Conservation (phyloP, 2,113 vertebrate species). For the Thalassarche chlororhynchos region DNA sequence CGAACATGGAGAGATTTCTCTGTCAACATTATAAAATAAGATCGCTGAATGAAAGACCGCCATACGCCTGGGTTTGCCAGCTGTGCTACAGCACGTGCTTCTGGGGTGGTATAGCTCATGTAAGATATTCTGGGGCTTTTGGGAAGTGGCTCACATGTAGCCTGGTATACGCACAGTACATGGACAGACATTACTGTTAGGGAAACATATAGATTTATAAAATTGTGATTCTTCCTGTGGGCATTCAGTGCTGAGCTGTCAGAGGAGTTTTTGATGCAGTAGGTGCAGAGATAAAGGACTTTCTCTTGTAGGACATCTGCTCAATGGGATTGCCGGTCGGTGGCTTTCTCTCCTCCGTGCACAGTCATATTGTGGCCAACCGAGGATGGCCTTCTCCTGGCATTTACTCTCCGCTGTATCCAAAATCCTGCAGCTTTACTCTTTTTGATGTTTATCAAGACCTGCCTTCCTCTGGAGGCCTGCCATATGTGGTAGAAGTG, state of each 20-base stretch:
- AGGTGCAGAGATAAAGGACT: background rate
- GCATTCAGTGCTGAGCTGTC: background rate
- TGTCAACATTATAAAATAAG: background rate
- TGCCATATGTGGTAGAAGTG: background rate
- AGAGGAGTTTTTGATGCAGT: background rate
- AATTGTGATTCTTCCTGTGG: background rate
- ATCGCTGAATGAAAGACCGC: rapidly evolving
- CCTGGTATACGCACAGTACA: background rate
- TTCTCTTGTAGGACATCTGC: background rate
- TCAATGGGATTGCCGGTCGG: background rate
- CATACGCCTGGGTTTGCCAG: rapidly evolving
- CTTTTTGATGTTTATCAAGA: background rate
- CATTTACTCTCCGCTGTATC: rapidly evolving
- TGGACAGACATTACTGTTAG: background rate
- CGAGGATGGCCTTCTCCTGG: background rate
- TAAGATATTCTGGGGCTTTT: background rate
- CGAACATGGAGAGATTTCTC: background rate
- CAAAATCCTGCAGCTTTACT: background rate
- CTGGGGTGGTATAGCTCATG: background rate
- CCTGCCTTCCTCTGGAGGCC: background rate
- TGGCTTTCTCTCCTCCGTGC: background rate
- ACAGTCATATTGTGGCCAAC: background rate
- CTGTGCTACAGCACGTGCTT: background rate
- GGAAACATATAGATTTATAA: background rate
- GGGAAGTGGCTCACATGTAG: background rate